Conservation (phyloP, 2,797 vertebrate genomes). For the Zenarchopterus dispar region DNA sequence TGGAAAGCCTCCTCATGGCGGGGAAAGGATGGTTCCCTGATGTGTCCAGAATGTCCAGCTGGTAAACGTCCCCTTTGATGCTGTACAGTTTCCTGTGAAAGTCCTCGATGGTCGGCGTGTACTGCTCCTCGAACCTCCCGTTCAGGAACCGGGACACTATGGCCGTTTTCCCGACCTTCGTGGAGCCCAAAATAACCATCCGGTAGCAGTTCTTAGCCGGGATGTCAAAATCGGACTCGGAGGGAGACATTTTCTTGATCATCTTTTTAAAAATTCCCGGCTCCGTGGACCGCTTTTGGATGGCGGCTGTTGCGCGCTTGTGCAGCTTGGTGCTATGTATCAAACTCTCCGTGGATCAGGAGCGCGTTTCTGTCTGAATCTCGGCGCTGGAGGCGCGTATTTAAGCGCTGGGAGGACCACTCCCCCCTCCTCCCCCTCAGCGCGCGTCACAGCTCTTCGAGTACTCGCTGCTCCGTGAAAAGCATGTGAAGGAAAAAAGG, state of each 20-base stretch:
- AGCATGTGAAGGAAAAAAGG: not conserved
- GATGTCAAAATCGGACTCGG: conserved; percentile 90
- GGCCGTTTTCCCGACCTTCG: conserved; percentile 97
- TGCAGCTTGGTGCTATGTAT: not conserved
- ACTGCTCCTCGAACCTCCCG: conserved; percentile 94
- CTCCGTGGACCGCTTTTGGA: not conserved
- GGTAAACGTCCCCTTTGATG: conserved; percentile 95
- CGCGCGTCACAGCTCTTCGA: conserved; percentile 51
- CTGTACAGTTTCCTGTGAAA: conserved; percentile 99
- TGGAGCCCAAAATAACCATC: conserved; percentile 97
- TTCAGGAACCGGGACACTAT: conserved; percentile 96
- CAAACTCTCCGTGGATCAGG: not conserved
- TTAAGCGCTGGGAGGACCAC: conserved; percentile 65
- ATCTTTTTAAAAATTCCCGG: conserved; percentile 64
- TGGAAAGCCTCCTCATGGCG: conserved; percentile 96
- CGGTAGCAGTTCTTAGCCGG: conserved; percentile 96
- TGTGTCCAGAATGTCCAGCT: conserved; percentile 96
- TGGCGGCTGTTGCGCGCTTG: not conserved
- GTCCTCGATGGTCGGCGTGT: conserved; percentile 98
- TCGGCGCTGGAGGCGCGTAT: conserved; percentile 37
- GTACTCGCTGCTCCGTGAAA: conserved; percentile 6
- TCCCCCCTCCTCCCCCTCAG: conserved; percentile 51
- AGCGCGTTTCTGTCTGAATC: conserved; percentile 15
- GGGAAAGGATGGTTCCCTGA: conserved; percentile 97
- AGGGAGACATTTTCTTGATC: conserved; percentile 95